These are phyloP conservation scores for Bos javanicus DNA, from an alignment of 2,113 vertebrate species.

Conservation along the genomic window DNA sequence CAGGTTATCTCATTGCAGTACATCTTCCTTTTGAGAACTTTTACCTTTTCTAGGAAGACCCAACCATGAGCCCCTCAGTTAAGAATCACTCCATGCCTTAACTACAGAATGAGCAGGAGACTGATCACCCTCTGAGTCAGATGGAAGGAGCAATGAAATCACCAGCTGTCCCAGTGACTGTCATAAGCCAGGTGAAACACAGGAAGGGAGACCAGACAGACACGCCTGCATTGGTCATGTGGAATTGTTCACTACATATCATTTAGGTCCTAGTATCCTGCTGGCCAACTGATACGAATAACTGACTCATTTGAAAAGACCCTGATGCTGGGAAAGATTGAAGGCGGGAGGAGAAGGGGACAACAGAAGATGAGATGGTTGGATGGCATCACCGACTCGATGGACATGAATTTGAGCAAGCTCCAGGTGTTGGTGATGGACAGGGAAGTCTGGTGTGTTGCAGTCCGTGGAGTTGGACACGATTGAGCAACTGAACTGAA, in stretches of 20 bases:
- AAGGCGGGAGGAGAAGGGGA: not conserved
- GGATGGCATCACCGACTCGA: not conserved
- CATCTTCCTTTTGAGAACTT: not conserved
- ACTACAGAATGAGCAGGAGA: not conserved
- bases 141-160: not conserved
- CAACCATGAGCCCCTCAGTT: not conserved
- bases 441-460: not conserved
- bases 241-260: not conserved
- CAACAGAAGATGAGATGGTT: not conserved
- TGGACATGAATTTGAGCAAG: not conserved
- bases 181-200: not conserved
- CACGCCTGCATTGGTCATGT: not conserved
- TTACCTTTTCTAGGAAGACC: not conserved
- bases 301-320: not conserved
- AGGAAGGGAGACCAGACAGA: constrained; percentile 48
- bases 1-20: not conserved
- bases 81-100: not conserved
- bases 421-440: not conserved
- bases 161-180: not conserved
- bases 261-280: not conserved
- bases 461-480: not conserved
- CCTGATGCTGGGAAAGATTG: not conserved
- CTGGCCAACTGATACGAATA: not conserved
- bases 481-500: not conserved
- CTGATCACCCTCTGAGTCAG: constrained; percentile 34